Evolutionary conservation across 2,113 vertebrate species (phyloP), one percentile per base, ranked within the genome.

Genomic region (Ictidomys tridecemlineatus): DNA sequence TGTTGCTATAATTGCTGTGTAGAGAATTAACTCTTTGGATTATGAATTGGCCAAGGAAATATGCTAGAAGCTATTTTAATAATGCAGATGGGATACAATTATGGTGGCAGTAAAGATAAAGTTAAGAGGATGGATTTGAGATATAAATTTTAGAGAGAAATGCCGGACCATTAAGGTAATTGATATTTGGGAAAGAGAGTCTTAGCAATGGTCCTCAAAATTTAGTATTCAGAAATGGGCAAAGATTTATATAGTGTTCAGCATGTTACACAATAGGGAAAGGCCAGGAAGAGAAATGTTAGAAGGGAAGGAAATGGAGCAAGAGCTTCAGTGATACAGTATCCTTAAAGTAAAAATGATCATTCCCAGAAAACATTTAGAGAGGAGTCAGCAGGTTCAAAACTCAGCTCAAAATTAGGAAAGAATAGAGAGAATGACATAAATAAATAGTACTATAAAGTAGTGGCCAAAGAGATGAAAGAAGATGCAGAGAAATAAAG

Each of bases 181-280:
- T 89, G 20, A 12, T 34, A 24, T 18, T 1, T 1, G 4, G 13
- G 7, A 0, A 34, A n/a, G 16, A 51, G 1, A 5, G 1, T 20
- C 24, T 86, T 77, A 48, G 30, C 17, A 37, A 61, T 89, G 80
- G 45, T 48, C 1, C 12, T 73, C 83, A 82, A 39, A 77, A 80
- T 94, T 58, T 92, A 5, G 4, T 58, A 67, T 65, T 11, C 12
- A 76, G 3, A 85, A 39, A 37, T 69, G 1, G 5, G 5, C 32
- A 58, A 80, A 34, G 3, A 92, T 65, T 39, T 48, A 11, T 48
- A 22, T 10, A 77, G 16, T 39, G 12, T 32, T 24, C 7, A 73
- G 7, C 5, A 8, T 7, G 85, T 86, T 45, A 56, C 6, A 20
- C 4, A 80, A 4, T 11, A 56, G 3, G 4, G 42, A 65, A 76